Percentiles rank a stretch among this genome's conserved stretches.
Evolutionary conservation across 2,888 invertebrate genomes (phyloP).

Genomic region (Leptogaster cylindrica): DNA sequence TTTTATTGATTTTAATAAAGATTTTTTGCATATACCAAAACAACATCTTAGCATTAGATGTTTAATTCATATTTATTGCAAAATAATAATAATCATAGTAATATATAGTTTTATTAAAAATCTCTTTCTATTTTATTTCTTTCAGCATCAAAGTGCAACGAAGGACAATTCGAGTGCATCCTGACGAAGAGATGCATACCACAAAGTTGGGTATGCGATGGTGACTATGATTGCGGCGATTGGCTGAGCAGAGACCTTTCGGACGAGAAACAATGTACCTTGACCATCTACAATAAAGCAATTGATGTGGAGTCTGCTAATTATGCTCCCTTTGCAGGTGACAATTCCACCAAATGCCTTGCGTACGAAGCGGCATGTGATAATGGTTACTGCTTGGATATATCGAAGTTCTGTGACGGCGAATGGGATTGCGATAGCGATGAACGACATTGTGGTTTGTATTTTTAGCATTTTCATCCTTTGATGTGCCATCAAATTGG

Average conservation of each 20-base stretch:
- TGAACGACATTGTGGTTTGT: conserved; percentile 59
- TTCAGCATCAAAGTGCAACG: conserved; percentile 67
- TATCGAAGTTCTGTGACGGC: conserved; percentile 61
- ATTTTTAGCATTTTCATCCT: neutral
- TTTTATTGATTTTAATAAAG: no score
- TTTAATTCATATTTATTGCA: no score
- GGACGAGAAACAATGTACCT: conserved; percentile 77
- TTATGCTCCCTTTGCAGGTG: conserved; percentile 62
- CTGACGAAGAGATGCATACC: conserved; percentile 76
- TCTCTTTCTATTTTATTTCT: conserved; percentile 44
- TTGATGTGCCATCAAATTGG: neutral
- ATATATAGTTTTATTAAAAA: neutral
- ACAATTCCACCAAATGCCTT: conserved; percentile 69
- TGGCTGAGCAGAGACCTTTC: conserved; percentile 77
- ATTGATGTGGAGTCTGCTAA: no score
- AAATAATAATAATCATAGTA: no score
- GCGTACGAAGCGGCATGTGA: conserved; percentile 74
- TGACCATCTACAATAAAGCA: no score
- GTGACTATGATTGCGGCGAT: conserved; percentile 71
- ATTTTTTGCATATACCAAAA: no score
- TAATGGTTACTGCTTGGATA: conserved; percentile 59
- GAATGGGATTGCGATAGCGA: conserved; percentile 61
- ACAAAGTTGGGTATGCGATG: conserved; percentile 78
- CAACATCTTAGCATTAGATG: no score
- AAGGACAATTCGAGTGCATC: conserved; percentile 77